A percentile compares a stretch with the other conserved stretches of the same genome.
Conservation (phyloP, 2,113 vertebrate species). For the Mesitornis unicolor region DNA sequence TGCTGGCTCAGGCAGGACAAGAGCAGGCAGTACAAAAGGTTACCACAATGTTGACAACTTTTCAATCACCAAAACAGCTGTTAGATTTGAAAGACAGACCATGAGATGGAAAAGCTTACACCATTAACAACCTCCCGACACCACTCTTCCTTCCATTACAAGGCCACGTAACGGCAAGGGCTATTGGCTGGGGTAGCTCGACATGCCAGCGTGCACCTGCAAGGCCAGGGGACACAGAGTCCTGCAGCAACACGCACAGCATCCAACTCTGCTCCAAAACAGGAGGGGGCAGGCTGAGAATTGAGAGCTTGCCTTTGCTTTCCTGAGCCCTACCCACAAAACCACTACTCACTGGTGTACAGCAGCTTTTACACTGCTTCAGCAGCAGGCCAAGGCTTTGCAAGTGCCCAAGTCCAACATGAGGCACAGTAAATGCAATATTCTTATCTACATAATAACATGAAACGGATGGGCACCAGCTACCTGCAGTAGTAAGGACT, state of each 20-base stretch:
- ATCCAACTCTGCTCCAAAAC: too few relatives aligned
- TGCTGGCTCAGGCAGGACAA: background rate
- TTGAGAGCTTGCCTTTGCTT: background rate
- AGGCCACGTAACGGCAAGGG: background rate
- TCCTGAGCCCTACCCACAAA: background rate
- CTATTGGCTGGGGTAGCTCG: background rate
- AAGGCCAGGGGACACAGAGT: background rate
- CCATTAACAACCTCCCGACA: rapidly evolving
- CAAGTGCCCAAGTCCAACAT: rapidly evolving
- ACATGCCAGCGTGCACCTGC: background rate
- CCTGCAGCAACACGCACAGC: background rate
- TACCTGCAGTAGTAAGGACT: background rate
- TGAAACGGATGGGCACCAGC: background rate
- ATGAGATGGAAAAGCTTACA: background rate
- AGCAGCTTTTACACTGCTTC: background rate
- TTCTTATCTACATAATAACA: too few relatives aligned
- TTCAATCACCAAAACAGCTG: background rate
- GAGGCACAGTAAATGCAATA: background rate
- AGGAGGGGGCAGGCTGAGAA: too few relatives aligned
- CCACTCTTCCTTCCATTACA: background rate
- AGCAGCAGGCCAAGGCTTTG: background rate
- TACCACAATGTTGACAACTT: background rate
- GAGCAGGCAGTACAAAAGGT: background rate
- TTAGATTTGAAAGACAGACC: background rate
- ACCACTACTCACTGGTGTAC: rapidly evolving